Conservation (phyloP, 2,113 vertebrate species). For the Drymodes brunneopygia region DNA sequence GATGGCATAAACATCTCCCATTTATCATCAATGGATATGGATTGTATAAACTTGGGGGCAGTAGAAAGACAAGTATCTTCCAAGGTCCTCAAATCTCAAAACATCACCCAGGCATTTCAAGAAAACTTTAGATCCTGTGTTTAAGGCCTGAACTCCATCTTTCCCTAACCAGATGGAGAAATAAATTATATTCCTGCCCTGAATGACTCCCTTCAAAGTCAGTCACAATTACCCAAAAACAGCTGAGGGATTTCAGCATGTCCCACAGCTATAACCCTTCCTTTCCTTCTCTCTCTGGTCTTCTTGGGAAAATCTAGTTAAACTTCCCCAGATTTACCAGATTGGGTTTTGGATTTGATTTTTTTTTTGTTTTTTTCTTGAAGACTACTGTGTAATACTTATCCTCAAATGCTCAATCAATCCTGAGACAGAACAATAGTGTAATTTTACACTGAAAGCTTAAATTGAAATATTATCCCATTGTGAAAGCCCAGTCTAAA, state of each 20-base stretch:
- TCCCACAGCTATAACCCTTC: background rate
- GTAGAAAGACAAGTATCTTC: background rate
- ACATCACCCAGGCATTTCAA: background rate
- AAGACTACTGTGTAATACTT: background rate
- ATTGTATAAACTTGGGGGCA: background rate
- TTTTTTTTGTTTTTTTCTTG: background rate
- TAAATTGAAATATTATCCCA: conserved; percentile 15
- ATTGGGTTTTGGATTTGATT: background rate
- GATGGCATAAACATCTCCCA: background rate
- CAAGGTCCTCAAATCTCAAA: background rate
- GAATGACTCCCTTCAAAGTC: background rate
- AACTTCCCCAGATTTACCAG: background rate
- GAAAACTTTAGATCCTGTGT: background rate
- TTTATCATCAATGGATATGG: background rate
- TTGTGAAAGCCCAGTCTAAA: background rate
- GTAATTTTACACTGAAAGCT: conserved; percentile 25
- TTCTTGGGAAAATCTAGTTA: background rate
- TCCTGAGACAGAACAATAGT: background rate
- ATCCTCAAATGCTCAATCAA: background rate
- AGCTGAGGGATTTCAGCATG: background rate
- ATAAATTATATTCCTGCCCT: background rate
- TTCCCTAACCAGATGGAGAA: background rate
- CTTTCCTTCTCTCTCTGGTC: background rate
- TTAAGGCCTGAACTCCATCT: background rate
- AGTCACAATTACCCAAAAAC: background rate